A percentile compares a stretch with the other conserved stretches of the same genome.
Conservation (phyloP, 2,113 vertebrate species). For the Coturnix japonica region DNA sequence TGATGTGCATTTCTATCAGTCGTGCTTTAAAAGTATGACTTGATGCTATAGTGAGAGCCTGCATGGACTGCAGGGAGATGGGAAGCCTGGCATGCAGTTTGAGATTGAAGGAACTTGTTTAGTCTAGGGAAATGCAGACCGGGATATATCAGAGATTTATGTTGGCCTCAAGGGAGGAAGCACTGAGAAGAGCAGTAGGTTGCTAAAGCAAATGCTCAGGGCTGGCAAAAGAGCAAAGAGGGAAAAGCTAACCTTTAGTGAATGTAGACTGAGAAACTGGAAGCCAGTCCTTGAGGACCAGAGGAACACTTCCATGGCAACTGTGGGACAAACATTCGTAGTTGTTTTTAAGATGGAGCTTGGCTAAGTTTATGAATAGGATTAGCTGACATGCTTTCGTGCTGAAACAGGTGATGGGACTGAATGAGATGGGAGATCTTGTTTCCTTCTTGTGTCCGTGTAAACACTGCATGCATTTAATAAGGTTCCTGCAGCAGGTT, state of each 20-base stretch:
- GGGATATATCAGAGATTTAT: background rate
- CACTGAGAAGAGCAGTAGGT: background rate
- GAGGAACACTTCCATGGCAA: background rate
- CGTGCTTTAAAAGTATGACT: background rate
- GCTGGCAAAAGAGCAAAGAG: background rate
- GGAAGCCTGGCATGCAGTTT: background rate
- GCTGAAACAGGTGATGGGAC: background rate
- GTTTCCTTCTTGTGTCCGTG: background rate
- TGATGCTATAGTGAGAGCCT: background rate
- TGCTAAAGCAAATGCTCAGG: background rate
- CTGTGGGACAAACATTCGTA: background rate
- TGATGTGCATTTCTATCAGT: background rate
- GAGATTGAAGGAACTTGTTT: constrained; percentile 17
- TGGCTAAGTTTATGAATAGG: background rate
- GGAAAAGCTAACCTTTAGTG: background rate
- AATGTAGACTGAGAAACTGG: background rate
- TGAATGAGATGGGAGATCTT: background rate
- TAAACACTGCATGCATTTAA: background rate
- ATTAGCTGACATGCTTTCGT: background rate
- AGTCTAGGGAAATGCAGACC: background rate
- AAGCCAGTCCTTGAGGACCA: background rate
- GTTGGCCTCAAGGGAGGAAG: background rate
- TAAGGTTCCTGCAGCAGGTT: background rate
- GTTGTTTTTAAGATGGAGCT: background rate
- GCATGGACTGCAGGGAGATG: background rate